These are phyloP conservation scores for Drosophila imparisetae DNA, from an alignment of 2,888 invertebrate species.

Conservation along the genomic window DNA sequence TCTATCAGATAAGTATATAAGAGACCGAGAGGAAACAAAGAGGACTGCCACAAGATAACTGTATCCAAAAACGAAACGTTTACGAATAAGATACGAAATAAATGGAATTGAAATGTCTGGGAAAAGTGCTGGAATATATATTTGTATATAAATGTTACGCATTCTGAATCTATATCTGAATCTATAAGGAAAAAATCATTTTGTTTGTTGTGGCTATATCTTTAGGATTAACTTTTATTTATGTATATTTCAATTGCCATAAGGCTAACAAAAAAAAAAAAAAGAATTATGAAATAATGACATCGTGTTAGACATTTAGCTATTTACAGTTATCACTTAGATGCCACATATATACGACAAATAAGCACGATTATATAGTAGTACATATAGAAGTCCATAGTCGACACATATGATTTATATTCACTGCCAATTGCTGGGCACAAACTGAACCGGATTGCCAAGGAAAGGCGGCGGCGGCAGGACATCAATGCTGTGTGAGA, in stretches of 20 bases:
- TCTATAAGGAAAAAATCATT: not conserved
- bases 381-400: constrained; percentile 7
- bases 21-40: not conserved
- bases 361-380: constrained; percentile 25
- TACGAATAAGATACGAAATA: not conserved
- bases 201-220: constrained; percentile 5
- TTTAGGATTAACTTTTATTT: constrained; percentile 41
- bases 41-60: not conserved
- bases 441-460: constrained; percentile 66
- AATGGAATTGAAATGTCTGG: not conserved
- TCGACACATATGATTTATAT: not conserved
- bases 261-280: constrained; percentile 18
- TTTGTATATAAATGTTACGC: not conserved
- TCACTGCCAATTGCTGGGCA: constrained; percentile 77
- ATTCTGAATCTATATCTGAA: not conserved
- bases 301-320: constrained; percentile 38
- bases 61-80: not conserved
- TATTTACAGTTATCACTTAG: constrained; percentile 56
- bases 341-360: constrained; percentile 21
- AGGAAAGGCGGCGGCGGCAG: constrained; percentile 73
- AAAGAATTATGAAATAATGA: constrained; percentile 16
- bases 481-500: constrained; percentile 45
- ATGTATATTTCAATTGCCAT: constrained; percentile 22
- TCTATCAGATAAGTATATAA: not conserved
- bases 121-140: not conserved